Conservation (phyloP, 2,113 vertebrate species). For the Gobius niger region DNA sequence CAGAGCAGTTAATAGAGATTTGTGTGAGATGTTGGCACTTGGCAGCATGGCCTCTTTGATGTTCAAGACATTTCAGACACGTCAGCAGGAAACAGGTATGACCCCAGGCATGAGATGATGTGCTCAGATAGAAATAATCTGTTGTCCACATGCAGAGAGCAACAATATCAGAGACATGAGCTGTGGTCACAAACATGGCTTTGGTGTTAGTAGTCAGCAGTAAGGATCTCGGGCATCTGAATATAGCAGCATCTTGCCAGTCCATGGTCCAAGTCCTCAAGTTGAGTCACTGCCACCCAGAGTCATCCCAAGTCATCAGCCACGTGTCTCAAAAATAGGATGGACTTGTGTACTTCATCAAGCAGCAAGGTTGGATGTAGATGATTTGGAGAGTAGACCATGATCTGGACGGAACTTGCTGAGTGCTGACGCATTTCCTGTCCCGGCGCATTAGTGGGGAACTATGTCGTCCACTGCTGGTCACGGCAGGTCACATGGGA, state of each 20-base stretch:
- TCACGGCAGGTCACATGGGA: conserved; percentile 53
- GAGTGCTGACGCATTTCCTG: conserved; percentile 67
- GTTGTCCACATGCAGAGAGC: neutral
- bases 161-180: too few relatives aligned
- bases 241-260: too few relatives aligned
- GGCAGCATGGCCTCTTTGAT: conserved; percentile 33
- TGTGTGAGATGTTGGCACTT: conserved; percentile 32
- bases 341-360: too few relatives aligned
- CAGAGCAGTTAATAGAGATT: conserved; percentile 44
- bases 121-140: conserved; percentile 15
- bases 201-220: too few relatives aligned
- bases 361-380: too few relatives aligned
- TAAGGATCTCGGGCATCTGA: too few relatives aligned
- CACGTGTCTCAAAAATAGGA: too few relatives aligned
- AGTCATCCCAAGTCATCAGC: too few relatives aligned
- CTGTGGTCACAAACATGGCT: too few relatives aligned
- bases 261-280: too few relatives aligned
- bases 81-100: conserved; percentile 25
- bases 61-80: conserved; percentile 35
- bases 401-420: conserved; percentile 10
- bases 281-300: too few relatives aligned
- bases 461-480: conserved; percentile 44
- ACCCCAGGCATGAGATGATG: conserved; percentile 26
- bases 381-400: neutral
- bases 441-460: conserved; percentile 54